Evolutionary conservation across 2,797 vertebrate genomes (phyloP).

Genomic region (Buceros bicornis): DNA sequence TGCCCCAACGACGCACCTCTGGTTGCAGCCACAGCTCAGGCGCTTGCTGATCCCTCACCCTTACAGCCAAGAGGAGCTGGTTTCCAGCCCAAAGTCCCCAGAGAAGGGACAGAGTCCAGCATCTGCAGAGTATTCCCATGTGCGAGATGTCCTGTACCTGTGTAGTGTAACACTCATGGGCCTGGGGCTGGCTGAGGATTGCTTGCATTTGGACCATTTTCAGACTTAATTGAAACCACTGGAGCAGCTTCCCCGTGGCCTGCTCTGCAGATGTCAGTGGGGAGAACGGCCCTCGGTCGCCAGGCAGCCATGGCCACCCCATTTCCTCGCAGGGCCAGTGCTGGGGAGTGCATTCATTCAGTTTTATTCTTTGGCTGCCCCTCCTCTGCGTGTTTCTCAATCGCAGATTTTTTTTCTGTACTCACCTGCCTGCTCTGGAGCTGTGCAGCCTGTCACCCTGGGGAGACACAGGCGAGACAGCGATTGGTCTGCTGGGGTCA

Average conservation of each 20-base stretch:
- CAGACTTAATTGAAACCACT: conserved; percentile 50
- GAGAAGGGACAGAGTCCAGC: neutral
- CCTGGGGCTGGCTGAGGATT: neutral
- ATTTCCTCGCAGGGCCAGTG: neutral
- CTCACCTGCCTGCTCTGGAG: fast-evolving
- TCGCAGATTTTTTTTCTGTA: neutral
- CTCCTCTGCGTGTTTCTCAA: neutral
- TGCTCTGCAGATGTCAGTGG: conserved; percentile 55
- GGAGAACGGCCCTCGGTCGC: neutral
- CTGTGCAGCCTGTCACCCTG: neutral
- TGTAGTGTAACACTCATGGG: fast-evolving
- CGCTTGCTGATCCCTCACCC: neutral
- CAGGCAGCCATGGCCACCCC: fast-evolving
- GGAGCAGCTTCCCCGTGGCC: neutral
- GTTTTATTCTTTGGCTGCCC: neutral
- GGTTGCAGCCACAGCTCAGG: neutral
- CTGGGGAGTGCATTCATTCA: neutral
- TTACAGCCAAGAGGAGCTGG: neutral
- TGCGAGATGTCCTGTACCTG: fast-evolving
- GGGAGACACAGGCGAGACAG: neutral
- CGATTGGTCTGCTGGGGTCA: neutral
- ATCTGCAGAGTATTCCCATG: fast-evolving
- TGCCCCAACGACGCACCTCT: fast-evolving
- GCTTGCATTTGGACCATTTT: neutral
- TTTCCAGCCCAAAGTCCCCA: fast-evolving